These are phyloP conservation scores for Chelmon rostratus DNA, from an alignment of 2,797 vertebrate genomes.

Conservation along the genomic window DNA sequence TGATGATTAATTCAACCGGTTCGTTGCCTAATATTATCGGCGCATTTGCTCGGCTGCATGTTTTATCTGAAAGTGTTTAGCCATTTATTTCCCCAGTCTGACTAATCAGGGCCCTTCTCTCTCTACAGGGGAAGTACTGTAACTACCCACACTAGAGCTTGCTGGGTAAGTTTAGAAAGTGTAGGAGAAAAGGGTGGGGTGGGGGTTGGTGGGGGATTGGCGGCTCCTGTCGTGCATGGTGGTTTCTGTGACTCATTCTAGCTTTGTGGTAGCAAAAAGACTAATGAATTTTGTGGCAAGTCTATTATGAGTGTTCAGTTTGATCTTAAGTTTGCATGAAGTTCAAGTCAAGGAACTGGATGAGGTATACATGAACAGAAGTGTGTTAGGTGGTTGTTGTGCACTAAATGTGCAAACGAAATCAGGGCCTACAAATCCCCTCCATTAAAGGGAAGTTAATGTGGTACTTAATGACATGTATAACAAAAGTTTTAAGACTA, in stretches of 20 bases:
- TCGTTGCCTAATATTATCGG: conserved; percentile 51
- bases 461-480: conserved; percentile 30
- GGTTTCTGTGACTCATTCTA: conserved; percentile 66
- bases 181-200: conserved; percentile 35
- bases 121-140: conserved; percentile 57
- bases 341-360: conserved; percentile 19
- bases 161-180: conserved; percentile 58
- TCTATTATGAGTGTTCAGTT: conserved; percentile 36
- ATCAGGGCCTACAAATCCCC: conserved; percentile 19
- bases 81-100: conserved; percentile 56
- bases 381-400: conserved; percentile 12
- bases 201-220: conserved; percentile 3
- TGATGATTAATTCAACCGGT: conserved; percentile 69
- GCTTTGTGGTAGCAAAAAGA: conserved; percentile 43
- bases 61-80: conserved; percentile 62
- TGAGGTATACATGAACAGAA: neutral
- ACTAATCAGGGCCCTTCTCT: conserved; percentile 52
- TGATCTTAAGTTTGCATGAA: conserved; percentile 37
- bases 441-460: conserved; percentile 32
- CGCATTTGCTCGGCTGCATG: conserved; percentile 58
- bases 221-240: conserved; percentile 27
- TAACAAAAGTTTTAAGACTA: conserved; percentile 32
- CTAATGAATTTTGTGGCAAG: conserved; percentile 29
- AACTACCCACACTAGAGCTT: conserved; percentile 51
- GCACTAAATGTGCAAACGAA: conserved; percentile 24